Conservation (phyloP, 2,113 vertebrate species). For the Pogonocichla stellata region DNA sequence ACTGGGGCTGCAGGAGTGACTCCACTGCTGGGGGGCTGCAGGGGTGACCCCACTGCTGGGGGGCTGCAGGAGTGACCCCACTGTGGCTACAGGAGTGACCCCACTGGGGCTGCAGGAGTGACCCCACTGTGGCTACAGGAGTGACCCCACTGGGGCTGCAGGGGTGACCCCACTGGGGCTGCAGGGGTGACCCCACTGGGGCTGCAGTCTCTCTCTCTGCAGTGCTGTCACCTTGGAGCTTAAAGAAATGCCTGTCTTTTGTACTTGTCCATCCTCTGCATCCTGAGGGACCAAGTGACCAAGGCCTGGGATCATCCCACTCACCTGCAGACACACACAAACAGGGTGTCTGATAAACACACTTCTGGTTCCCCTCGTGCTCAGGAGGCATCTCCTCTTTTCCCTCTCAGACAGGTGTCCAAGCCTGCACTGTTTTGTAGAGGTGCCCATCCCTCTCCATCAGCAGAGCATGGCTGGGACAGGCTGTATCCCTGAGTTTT, state of each 20-base stretch:
- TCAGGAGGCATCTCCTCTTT: neutral
- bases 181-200: neutral
- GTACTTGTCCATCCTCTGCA: neutral
- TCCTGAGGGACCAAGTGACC: neutral
- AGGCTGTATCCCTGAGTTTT: neutral
- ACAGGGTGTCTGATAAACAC: neutral
- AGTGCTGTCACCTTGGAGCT: neutral
- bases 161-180: neutral
- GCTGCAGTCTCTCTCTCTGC: neutral
- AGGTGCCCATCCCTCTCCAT: neutral
- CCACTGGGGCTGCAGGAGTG: neutral
- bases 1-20: neutral
- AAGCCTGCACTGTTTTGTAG: neutral
- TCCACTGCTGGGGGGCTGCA: neutral
- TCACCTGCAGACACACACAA: neutral
- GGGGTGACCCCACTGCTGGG: neutral
- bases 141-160: too few relatives aligned
- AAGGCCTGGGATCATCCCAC: neutral
- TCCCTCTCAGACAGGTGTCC: neutral
- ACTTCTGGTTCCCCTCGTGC: accelerated
- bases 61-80: neutral
- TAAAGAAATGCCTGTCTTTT: neutral
- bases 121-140: neutral
- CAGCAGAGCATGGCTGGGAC: neutral
- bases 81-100: neutral